Conservation (phyloP, 2,888 invertebrate species). For the Didymodactylos carnosus region DNA sequence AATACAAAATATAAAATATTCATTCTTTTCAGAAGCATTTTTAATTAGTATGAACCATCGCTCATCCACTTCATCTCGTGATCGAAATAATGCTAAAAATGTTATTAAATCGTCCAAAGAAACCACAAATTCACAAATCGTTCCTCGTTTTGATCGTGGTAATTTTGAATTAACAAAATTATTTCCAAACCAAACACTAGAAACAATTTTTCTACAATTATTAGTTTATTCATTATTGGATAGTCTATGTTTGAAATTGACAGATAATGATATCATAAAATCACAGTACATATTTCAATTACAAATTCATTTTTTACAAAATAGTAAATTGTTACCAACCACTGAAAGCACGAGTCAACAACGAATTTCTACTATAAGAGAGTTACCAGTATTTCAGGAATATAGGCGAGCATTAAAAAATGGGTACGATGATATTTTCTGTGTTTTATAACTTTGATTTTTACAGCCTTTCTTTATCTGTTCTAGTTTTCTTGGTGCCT, state of each 20-base stretch:
- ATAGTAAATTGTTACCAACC: background rate
- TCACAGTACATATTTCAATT: background rate
- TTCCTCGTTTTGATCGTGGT: background rate
- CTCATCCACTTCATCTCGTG: too few species aligned
- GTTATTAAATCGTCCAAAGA: too few species aligned
- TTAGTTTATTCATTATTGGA: background rate
- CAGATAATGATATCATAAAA: background rate
- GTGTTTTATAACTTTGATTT: too few species aligned
- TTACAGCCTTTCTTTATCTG: too few species aligned
- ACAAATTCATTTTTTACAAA: background rate
- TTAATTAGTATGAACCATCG: too few species aligned
- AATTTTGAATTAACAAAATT: background rate
- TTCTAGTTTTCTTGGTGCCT: too few species aligned
- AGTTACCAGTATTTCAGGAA: background rate
- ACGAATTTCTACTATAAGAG: background rate
- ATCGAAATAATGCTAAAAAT: too few species aligned
- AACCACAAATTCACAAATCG: too few species aligned
- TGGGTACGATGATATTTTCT: too few species aligned
- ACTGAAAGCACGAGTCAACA: too few species aligned
- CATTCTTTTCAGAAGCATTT: too few species aligned
- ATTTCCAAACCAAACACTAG: background rate
- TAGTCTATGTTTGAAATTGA: background rate
- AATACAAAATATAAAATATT: too few species aligned
- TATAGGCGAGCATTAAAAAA: background rate
- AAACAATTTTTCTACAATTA: background rate